Conservation (phyloP, 2,797 vertebrate genomes). For the Poeciliopsis paucimaculata region DNA sequence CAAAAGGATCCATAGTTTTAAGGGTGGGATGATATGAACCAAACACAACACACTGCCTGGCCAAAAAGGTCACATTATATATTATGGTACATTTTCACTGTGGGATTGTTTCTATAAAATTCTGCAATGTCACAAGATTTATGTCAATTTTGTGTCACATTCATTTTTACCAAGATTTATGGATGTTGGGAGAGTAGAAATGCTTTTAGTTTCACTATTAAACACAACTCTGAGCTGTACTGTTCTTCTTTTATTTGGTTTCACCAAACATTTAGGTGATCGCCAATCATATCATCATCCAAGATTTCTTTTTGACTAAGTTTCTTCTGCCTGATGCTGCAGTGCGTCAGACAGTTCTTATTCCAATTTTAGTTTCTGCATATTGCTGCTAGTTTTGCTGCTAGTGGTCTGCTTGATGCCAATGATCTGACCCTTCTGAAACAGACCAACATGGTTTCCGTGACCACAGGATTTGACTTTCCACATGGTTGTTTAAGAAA, state of each 20-base stretch:
- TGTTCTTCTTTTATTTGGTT: background rate
- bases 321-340: background rate
- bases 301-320: background rate
- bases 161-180: background rate
- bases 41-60: background rate
- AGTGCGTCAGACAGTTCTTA: background rate
- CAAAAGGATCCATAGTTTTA: background rate
- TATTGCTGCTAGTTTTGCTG: background rate
- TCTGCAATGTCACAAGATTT: background rate
- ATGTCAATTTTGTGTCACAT: background rate
- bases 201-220: background rate
- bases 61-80: background rate
- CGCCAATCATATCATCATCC: background rate
- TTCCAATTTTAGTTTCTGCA: background rate
- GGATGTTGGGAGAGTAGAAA: background rate
- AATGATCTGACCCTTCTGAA: too few relatives aligned
- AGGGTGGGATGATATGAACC: background rate
- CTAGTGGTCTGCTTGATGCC: background rate
- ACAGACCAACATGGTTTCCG: too few relatives aligned
- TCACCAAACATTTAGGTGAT: background rate
- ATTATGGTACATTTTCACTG: background rate
- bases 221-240: background rate
- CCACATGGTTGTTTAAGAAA: too few relatives aligned
- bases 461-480: background rate
- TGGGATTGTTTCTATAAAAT: background rate